Conservation (phyloP, 2,797 vertebrate species). For the Benthosema pterotum region DNA sequence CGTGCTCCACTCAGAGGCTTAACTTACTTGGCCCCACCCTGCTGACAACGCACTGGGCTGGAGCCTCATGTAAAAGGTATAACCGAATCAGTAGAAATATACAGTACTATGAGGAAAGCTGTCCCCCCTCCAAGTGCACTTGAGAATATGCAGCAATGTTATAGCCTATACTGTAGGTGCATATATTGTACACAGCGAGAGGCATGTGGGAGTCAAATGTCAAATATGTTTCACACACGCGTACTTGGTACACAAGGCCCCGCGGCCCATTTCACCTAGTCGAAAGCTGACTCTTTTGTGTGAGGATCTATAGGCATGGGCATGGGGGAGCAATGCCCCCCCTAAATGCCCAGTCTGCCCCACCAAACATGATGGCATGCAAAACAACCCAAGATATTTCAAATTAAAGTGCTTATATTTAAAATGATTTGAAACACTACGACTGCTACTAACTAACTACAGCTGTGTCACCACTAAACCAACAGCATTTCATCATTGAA, state of each 20-base stretch:
- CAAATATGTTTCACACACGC: no score
- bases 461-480: no score
- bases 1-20: slow-evolving; percentile 27
- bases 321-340: no score
- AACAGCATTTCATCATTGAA: no score
- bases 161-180: slow-evolving; percentile 19
- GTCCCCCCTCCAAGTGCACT: slow-evolving; percentile 11
- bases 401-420: no score
- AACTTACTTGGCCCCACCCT: neutral
- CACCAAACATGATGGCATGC: no score
- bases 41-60: slow-evolving; percentile 30
- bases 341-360: no score
- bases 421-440: no score
- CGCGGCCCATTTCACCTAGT: slow-evolving; percentile 1
- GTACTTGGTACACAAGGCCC: neutral
- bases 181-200: no score
- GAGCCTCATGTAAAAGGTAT: neutral
- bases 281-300: slow-evolving; percentile 25
- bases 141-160: slow-evolving; percentile 24
- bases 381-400: no score
- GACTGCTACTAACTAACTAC: no score
- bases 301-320: slow-evolving; percentile 15
- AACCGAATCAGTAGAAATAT: neutral
- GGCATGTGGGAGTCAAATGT: no score
- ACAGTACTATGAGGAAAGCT: neutral